These are phyloP conservation scores for Anguilla megastoma DNA, from an alignment of 2,797 vertebrate species.

Conservation along the genomic window DNA sequence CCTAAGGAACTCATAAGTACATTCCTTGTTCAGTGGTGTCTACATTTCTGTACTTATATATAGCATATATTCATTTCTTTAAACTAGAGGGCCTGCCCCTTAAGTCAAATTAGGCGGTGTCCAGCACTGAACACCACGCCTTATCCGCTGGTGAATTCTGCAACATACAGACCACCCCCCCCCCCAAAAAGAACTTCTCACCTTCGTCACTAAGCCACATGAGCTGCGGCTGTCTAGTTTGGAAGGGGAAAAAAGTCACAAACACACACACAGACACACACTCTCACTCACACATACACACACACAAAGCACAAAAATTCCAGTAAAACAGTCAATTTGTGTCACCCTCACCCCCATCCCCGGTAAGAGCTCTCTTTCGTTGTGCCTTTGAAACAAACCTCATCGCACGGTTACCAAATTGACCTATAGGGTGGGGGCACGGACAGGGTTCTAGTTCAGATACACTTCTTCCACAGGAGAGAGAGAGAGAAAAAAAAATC, in stretches of 20 bases:
- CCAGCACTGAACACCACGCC: slow-evolving; percentile 78
- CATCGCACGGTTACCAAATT: not conserved
- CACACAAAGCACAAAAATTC: not conserved
- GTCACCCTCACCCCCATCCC: not conserved
- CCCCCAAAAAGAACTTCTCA: slow-evolving; percentile 15
- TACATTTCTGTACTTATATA: slow-evolving; percentile 73
- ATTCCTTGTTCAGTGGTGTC: slow-evolving; percentile 94
- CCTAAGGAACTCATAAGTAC: slow-evolving; percentile 89
- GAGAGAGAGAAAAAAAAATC: not conserved
- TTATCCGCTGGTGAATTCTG: slow-evolving; percentile 80
- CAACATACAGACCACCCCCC: slow-evolving; percentile 69
- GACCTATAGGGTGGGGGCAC: not conserved
- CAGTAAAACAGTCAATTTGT: not conserved
- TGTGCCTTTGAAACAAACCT: slow-evolving; percentile 17
- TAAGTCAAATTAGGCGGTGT: slow-evolving; percentile 78
- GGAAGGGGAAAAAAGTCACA: slow-evolving; percentile 29
- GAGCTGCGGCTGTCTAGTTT: slow-evolving; percentile 16
- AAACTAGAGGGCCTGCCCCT: slow-evolving; percentile 94
- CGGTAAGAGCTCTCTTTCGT: not conserved
- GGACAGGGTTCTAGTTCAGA: not conserved
- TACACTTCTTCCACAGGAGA: not conserved
- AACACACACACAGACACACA: no score
- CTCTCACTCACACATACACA: no score
- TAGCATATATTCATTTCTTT: slow-evolving; percentile 48
- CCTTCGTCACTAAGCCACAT: not conserved